Conservation (phyloP, 2,113 vertebrate species). For the Pelmatolapia mariae region DNA sequence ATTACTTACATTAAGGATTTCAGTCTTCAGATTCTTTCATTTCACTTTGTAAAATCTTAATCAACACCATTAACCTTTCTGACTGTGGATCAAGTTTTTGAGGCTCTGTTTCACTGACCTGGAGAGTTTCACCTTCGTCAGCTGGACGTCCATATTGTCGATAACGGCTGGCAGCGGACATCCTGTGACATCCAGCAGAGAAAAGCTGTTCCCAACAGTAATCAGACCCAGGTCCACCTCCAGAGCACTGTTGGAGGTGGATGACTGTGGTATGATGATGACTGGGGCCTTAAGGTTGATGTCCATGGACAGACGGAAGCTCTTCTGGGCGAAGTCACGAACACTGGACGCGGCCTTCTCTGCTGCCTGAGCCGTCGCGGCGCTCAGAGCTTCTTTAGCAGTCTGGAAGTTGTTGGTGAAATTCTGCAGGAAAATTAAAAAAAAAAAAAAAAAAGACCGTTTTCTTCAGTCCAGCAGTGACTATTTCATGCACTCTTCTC, state of each 20-base stretch:
- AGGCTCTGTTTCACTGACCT: conserved; percentile 69
- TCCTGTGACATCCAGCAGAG: conserved; percentile 67
- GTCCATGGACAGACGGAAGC: conserved; percentile 82
- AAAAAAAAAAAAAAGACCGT: fast-evolving
- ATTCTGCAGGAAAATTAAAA: conserved; percentile 63
- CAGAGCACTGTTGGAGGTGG: conserved; percentile 78
- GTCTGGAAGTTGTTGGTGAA: conserved; percentile 88
- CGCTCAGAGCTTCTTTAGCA: conserved; percentile 82
- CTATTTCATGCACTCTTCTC: background rate
- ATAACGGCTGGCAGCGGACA: conserved; percentile 81
- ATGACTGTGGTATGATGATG: conserved; percentile 88
- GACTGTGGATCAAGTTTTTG: background rate
- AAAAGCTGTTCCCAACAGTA: conserved; percentile 82
- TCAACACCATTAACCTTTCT: background rate
- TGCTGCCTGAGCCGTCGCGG: conserved; percentile 86
- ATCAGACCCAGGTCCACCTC: conserved; percentile 90
- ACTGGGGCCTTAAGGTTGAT: conserved; percentile 89
- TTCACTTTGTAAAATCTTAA: background rate
- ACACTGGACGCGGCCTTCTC: conserved; percentile 89
- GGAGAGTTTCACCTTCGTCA: conserved; percentile 86
- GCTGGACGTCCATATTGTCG: conserved; percentile 82
- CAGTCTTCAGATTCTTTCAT: background rate
- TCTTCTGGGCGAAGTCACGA: conserved; percentile 84
- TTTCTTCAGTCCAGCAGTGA: background rate
- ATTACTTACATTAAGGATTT: background rate